A percentile compares a stretch with the other conserved stretches of the same genome.
phyloP scores from a whole-genome alignment of 2,113 vertebrate genomes.

The Sterna hirundo region DNA sequence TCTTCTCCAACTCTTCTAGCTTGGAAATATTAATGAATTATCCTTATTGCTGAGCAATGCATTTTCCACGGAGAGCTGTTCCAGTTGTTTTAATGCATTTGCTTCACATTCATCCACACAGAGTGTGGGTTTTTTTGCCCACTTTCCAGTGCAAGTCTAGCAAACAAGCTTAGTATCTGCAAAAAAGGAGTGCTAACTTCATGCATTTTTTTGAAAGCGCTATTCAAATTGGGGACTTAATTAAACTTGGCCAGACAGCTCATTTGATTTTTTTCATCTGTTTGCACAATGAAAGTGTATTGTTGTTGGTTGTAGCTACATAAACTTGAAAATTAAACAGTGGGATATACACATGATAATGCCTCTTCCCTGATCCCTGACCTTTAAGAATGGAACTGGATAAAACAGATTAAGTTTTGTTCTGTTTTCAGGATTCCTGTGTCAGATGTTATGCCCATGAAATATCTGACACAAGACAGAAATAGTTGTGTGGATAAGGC shows the following conservation, averaged over 20 bases:
- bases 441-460: not conserved
- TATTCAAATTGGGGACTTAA: not conserved
- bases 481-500: not conserved
- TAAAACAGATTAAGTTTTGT: not conserved
- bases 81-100: constrained; percentile 29
- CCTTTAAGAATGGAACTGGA: not conserved
- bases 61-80: constrained; percentile 34
- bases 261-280: not conserved
- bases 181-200: not conserved
- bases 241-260: not conserved
- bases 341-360: not conserved
- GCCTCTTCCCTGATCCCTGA: not conserved
- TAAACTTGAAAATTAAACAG: not conserved
- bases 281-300: not conserved
- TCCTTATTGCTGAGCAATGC: constrained; percentile 32
- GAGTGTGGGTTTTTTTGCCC: not conserved
- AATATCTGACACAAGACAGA: not conserved
- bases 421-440: not conserved
- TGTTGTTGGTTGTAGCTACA: not conserved
- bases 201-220: not conserved
- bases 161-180: not conserved
- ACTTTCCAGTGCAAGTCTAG: not conserved
- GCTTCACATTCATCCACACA: not conserved
- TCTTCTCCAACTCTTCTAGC: constrained; percentile 44
- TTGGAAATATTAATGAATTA: constrained; percentile 60